Evolutionary conservation across 2,888 invertebrate species (phyloP).

Genomic region (Macropis europaea): DNA sequence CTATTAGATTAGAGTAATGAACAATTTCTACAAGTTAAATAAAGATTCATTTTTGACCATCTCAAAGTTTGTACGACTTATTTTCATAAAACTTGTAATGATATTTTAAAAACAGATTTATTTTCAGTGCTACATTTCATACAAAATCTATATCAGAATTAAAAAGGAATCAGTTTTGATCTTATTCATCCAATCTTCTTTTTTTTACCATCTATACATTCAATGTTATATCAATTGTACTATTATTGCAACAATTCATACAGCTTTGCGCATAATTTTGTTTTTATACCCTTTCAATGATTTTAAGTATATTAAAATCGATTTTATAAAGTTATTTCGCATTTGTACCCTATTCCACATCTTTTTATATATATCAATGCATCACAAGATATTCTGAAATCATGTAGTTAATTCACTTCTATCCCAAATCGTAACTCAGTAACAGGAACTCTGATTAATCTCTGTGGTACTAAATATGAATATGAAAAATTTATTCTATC

Average conservation of each 20-base stretch:
- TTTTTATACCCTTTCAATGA: conserved; percentile 51
- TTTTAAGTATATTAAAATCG: conserved; percentile 47
- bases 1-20: not conserved
- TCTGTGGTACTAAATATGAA: conserved; percentile 19
- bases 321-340: conserved; percentile 52
- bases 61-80: not conserved
- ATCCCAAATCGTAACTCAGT: conserved; percentile 8
- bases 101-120: conserved; percentile 74
- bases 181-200: conserved; percentile 49
- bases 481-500: conserved; percentile 34
- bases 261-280: conserved; percentile 58
- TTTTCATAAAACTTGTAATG: conserved; percentile 21
- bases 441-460: conserved; percentile 44
- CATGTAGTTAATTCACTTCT: conserved; percentile 13
- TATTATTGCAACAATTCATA: conserved; percentile 67
- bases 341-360: conserved; percentile 63
- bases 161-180: conserved; percentile 63
- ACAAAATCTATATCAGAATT: conserved; percentile 74
- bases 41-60: not conserved
- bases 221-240: conserved; percentile 62
- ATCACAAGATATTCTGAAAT: conserved; percentile 52
- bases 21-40: not conserved
- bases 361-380: conserved; percentile 49
- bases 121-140: conserved; percentile 71
- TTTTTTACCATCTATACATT: conserved; percentile 47